Evolutionary conservation across 2,888 invertebrate genomes (phyloP).

Genomic region (Drosophila suboccidentalis): DNA sequence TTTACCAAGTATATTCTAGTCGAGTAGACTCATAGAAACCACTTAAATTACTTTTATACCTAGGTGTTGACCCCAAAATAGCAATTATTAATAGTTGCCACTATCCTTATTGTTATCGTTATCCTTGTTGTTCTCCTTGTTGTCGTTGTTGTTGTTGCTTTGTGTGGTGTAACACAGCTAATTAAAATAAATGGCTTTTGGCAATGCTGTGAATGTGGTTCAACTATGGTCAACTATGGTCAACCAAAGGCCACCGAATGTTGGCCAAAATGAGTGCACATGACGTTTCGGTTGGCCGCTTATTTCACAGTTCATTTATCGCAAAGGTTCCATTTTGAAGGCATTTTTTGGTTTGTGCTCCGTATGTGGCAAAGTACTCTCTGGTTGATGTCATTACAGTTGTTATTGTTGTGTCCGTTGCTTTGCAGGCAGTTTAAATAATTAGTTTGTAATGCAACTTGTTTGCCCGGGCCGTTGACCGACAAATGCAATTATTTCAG

Average conservation of each 20-base stretch:
- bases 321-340: slow-evolving; percentile 28
- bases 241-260: slow-evolving; percentile 16
- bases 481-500: slow-evolving; percentile 70
- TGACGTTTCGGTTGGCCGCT: slow-evolving; percentile 52
- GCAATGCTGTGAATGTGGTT: slow-evolving; percentile 62
- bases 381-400: slow-evolving; percentile 1
- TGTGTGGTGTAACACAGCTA: slow-evolving; percentile 54
- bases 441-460: slow-evolving; percentile 69
- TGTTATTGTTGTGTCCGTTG: not conserved
- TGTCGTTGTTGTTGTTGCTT: slow-evolving; percentile 16
- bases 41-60: slow-evolving; percentile 5
- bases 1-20: not conserved
- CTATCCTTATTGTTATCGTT: slow-evolving; percentile 19
- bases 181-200: slow-evolving; percentile 76
- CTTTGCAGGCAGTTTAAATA: slow-evolving; percentile 57
- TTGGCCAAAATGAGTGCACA: slow-evolving; percentile 49
- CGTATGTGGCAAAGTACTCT: slow-evolving; percentile 16
- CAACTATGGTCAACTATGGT: slow-evolving; percentile 13
- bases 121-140: slow-evolving; percentile 10
- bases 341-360: slow-evolving; percentile 26
- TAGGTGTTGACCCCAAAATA: slow-evolving; percentile 56
- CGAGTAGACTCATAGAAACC: not conserved
- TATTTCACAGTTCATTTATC: slow-evolving; percentile 75
- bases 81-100: slow-evolving; percentile 64
- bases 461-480: slow-evolving; percentile 28